Percentiles rank a stretch among this genome's conserved stretches.
phyloP scores from a whole-genome alignment of 2,113 vertebrate genomes.

The Pseudorhombus dupliciocellatus region DNA sequence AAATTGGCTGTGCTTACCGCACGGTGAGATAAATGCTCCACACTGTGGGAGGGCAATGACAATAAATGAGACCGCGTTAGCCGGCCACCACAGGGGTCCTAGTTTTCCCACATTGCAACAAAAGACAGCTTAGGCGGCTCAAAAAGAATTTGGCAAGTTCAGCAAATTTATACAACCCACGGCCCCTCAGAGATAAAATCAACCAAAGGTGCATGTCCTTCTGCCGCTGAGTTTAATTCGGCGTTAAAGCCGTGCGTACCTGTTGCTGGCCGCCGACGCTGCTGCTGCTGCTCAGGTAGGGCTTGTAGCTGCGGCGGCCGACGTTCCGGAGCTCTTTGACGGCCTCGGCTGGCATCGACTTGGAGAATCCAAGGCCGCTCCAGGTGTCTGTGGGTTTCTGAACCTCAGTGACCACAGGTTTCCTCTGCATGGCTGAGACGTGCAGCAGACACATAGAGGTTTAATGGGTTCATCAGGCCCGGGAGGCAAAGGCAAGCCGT shows the following conservation, averaged over 20 bases:
- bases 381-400: slow-evolving; percentile 84
- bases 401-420: slow-evolving; percentile 83
- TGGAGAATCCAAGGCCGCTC: slow-evolving; percentile 86
- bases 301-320: slow-evolving; percentile 81
- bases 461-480: not conserved
- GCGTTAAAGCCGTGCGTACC: slow-evolving; percentile 47
- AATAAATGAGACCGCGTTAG: slow-evolving; percentile 42
- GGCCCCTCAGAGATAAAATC: not conserved
- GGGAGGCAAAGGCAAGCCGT: not conserved
- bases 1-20: slow-evolving; percentile 58
- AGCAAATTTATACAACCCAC: not conserved
- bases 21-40: slow-evolving; percentile 54
- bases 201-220: not conserved
- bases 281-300: slow-evolving; percentile 72
- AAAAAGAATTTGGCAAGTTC: slow-evolving; percentile 5
- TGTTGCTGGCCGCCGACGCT: slow-evolving; percentile 55
- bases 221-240: not conserved
- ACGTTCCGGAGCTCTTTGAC: slow-evolving; percentile 81
- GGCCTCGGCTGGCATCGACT: slow-evolving; percentile 85
- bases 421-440: slow-evolving; percentile 82
- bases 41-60: slow-evolving; percentile 37
- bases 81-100: slow-evolving; percentile 4
- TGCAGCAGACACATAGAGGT: slow-evolving; percentile 19
- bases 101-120: slow-evolving; percentile 26
- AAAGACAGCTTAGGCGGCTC: slow-evolving; percentile 11